phyloP scores from a whole-genome alignment of 2,113 vertebrate genomes.

The Scolopax mira region DNA sequence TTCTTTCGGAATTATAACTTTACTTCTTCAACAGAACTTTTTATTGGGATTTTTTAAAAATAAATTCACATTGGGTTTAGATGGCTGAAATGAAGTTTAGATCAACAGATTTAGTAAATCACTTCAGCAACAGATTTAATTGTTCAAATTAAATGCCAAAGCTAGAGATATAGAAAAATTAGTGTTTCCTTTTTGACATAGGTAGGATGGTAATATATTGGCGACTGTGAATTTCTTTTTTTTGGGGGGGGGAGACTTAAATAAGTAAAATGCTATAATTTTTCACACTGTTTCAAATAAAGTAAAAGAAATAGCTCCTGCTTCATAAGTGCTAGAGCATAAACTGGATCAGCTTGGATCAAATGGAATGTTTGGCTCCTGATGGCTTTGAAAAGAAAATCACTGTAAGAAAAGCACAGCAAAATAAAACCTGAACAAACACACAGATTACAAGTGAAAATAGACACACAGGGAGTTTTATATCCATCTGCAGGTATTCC shows the following conservation, averaged over 20 bases:
- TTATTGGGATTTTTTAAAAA: not conserved
- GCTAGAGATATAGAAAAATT: not conserved
- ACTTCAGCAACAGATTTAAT: not conserved
- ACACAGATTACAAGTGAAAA: not conserved
- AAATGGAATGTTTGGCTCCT: not conserved
- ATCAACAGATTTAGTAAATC: not conserved
- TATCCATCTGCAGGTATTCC: not conserved
- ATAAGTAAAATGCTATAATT: not conserved
- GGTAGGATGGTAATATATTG: not conserved
- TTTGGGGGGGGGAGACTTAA: rapidly evolving
- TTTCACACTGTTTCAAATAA: not conserved
- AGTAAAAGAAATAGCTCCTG: not conserved
- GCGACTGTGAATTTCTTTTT: not conserved
- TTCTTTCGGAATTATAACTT: not conserved
- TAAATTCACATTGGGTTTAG: not conserved
- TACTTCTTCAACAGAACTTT: not conserved
- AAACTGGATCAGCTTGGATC: not conserved
- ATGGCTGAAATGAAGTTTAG: not conserved
- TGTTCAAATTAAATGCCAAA: not conserved
- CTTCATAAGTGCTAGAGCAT: not conserved
- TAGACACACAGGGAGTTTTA: not conserved
- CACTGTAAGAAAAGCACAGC: not conserved
- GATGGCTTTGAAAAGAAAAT: not conserved
- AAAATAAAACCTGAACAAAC: not conserved
- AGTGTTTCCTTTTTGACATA: not conserved